Evolutionary conservation across 2,797 vertebrate species (phyloP), one percentile per base, ranked within the genome.

Genomic region (Tapirus indicus): DNA sequence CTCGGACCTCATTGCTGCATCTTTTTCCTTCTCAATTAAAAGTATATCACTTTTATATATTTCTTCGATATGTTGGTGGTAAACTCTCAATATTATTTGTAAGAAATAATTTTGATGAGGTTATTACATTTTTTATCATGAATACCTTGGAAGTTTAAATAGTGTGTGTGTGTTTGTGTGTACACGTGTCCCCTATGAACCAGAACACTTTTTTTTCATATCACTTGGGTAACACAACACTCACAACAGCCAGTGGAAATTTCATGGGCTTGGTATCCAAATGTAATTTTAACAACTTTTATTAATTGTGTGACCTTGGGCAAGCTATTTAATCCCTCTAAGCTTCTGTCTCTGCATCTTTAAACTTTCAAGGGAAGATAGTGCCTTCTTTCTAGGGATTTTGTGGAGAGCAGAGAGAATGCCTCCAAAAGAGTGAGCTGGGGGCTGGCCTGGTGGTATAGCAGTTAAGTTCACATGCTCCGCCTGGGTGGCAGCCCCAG

Each of bases 1-100:
- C 20, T 10, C 20, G 12, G n/a, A 62, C 11, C 12, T 71, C 29
- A 4, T 0, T 9, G 27, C 6, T 21, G 4, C 18, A 0, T 0
- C 3, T 3, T 14, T 64, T 44, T 0, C 32, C 20, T 38, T 60
- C 18, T 88, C 41, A n/a, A 2, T 14, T 4, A 71, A 47, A 47
- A 83, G 27, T 4, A 1, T 8, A 18, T 29, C 2, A 0, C n/a
- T 9, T 41, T 5, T 58, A 11, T 10, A 1, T 52, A 1, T 71
- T 38, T 83, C 41, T 75, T 87, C n/a, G 69, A 18, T 23, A 16
- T 11, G 0, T 29, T 68, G 25, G 6, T 58, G 16, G 25, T 29
- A 52, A 90, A 21, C 0, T 2, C 62, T 58, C 25, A 20, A 0
- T 4, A 16, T 44, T 78, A 17, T 60, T 86, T 92, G 52, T 68